These are phyloP conservation scores for Daphoenositta chrysoptera DNA, from an alignment of 2,113 vertebrate genomes.

Conservation along the genomic window DNA sequence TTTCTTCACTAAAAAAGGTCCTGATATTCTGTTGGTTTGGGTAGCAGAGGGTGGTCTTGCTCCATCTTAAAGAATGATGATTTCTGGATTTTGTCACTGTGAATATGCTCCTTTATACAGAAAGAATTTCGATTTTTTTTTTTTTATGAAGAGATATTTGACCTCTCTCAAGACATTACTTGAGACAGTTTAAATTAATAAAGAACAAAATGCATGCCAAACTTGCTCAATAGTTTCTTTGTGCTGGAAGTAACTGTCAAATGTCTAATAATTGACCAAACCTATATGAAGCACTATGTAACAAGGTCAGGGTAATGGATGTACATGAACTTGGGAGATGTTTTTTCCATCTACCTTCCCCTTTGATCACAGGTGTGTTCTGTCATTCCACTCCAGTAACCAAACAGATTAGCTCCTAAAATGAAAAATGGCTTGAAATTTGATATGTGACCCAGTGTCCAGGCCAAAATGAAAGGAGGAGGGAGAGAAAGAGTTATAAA, in stretches of 20 bases:
- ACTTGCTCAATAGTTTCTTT: slow-evolving; percentile 41
- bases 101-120: not conserved
- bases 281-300: not conserved
- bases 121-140: not conserved
- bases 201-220: not conserved
- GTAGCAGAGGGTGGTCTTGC: not conserved
- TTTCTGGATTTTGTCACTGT: not conserved
- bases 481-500: slow-evolving; percentile 32
- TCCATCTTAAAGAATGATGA: not conserved
- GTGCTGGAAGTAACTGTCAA: slow-evolving; percentile 35
- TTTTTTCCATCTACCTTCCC: slow-evolving; percentile 14
- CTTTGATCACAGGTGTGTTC: slow-evolving; percentile 57
- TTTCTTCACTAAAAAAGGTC: not conserved
- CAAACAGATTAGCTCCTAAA: slow-evolving; percentile 28
- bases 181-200: slow-evolving; percentile 31
- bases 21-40: not conserved
- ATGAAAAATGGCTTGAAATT: slow-evolving; percentile 35
- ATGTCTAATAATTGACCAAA: slow-evolving; percentile 39
- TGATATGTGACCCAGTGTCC: slow-evolving; percentile 29
- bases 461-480: not conserved
- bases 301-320: slow-evolving; percentile 3
- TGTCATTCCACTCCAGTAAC: slow-evolving; percentile 51
- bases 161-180: not conserved
- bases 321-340: not conserved
- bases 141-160: not conserved